These are phyloP conservation scores for Lethenteron reissneri DNA, from an alignment of 2,113 vertebrate genomes.

Conservation along the genomic window DNA sequence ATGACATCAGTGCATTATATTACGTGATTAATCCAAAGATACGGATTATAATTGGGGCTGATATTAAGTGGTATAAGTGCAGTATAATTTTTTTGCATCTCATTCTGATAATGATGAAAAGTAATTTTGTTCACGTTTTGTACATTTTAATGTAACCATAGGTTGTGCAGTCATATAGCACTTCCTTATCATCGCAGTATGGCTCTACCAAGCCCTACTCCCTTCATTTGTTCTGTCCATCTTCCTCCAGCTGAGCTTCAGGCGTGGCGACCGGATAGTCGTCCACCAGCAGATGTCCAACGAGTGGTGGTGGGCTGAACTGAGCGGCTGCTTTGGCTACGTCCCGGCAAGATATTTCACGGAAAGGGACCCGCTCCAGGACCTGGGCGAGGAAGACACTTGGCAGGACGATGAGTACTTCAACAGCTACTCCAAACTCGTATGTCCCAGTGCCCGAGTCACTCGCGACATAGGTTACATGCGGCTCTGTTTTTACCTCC, in stretches of 20 bases:
- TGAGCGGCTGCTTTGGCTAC: conserved; percentile 23
- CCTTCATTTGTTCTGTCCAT: background rate
- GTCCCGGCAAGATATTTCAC: conserved; percentile 26
- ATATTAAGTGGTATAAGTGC: too few species aligned
- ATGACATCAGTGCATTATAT: too few species aligned
- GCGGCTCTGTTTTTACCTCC: background rate
- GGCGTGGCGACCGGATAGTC: conserved; percentile 11
- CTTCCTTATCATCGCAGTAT: too few species aligned
- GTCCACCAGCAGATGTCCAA: conserved; percentile 21
- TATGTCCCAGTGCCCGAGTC: background rate
- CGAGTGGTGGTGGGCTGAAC: conserved; percentile 44
- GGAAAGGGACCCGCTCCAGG: conserved; percentile 10
- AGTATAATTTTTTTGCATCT: too few species aligned
- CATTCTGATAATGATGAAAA: too few species aligned
- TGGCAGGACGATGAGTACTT: conserved; percentile 51
- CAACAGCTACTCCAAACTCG: conserved; percentile 33
- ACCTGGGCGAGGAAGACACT: conserved; percentile 20
- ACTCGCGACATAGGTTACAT: background rate
- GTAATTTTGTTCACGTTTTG: too few species aligned
- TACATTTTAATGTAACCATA: too few species aligned
- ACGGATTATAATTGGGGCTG: too few species aligned
- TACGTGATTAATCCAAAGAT: too few species aligned
- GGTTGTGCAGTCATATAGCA: too few species aligned
- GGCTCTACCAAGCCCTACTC: too few species aligned
- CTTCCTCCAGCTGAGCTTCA: conserved; percentile 16